phyloP scores from a whole-genome alignment of 2,797 vertebrate genomes.

The Sebastiscus tertius region DNA sequence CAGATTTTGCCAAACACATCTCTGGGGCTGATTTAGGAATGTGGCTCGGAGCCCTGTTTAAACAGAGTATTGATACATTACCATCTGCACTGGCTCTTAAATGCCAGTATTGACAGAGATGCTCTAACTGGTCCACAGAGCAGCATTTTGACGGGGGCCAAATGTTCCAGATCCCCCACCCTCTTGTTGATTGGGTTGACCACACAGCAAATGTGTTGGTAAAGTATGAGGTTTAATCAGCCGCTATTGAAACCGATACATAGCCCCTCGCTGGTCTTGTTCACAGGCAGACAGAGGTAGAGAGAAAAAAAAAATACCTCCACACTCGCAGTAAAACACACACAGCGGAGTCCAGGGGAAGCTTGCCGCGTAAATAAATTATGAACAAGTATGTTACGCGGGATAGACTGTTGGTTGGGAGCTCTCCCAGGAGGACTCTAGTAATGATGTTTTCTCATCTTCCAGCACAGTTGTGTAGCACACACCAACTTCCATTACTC shows the following conservation, averaged over 20 bases:
- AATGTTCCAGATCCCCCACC: conserved; percentile 40
- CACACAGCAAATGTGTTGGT: conserved; percentile 53
- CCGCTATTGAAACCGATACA: conserved; percentile 34
- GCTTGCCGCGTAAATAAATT: conserved; percentile 74
- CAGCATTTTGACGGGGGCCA: conserved; percentile 47
- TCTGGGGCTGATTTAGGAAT: conserved; percentile 52
- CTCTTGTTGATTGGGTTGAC: conserved; percentile 26
- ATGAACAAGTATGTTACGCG: conserved; percentile 74
- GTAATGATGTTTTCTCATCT: conserved; percentile 76
- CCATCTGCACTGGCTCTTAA: conserved; percentile 65
- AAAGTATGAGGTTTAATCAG: conserved; percentile 68
- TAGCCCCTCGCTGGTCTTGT: conserved; percentile 5
- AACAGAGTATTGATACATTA: conserved; percentile 65
- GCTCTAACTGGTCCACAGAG: conserved; percentile 49
- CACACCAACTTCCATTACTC: conserved; percentile 55
- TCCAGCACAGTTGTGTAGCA: conserved; percentile 57
- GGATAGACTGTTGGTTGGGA: conserved; percentile 71
- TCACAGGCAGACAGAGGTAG: conserved; percentile 32
- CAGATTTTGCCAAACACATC: conserved; percentile 49
- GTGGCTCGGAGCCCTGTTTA: conserved; percentile 57
- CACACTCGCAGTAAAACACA: conserved; percentile 56
- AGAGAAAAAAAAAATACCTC: conserved; percentile 56
- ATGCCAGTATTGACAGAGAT: conserved; percentile 57
- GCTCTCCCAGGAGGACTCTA: conserved; percentile 64
- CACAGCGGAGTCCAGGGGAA: conserved; percentile 62